Evolutionary conservation across 2,113 vertebrate genomes (phyloP).

Genomic region (Sula dactylatra): DNA sequence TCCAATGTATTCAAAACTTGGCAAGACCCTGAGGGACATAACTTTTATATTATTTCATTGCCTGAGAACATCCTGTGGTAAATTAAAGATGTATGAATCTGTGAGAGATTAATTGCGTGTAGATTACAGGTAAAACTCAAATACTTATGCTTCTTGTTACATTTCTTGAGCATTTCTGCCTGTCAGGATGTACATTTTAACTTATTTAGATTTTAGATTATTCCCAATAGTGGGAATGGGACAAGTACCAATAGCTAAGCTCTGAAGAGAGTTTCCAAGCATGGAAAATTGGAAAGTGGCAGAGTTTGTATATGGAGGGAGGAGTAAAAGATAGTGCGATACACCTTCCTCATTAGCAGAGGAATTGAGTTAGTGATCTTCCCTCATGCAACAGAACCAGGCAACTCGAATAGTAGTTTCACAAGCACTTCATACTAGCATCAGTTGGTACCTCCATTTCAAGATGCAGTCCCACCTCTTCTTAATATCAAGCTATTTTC

Average conservation of each 20-base stretch:
- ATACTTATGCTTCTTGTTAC: background rate
- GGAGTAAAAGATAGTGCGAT: background rate
- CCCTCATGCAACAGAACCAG: background rate
- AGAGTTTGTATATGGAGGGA: background rate
- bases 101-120: background rate
- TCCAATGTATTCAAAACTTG: constrained; percentile 29
- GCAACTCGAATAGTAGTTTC: background rate
- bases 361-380: background rate
- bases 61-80: background rate
- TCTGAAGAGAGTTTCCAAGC: background rate
- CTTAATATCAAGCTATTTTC: background rate
- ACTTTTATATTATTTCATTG: constrained; percentile 16
- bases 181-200: background rate
- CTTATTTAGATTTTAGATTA: background rate
- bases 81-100: background rate
- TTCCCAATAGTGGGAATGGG: background rate
- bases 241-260: background rate
- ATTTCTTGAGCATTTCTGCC: background rate
- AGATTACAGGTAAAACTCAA: background rate
- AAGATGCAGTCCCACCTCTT: background rate
- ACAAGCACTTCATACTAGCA: background rate
- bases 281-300: background rate
- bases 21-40: background rate
- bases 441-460: background rate
- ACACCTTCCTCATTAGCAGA: background rate